Conservation (phyloP, 2,888 invertebrate species). For the Epiblema foenella region DNA sequence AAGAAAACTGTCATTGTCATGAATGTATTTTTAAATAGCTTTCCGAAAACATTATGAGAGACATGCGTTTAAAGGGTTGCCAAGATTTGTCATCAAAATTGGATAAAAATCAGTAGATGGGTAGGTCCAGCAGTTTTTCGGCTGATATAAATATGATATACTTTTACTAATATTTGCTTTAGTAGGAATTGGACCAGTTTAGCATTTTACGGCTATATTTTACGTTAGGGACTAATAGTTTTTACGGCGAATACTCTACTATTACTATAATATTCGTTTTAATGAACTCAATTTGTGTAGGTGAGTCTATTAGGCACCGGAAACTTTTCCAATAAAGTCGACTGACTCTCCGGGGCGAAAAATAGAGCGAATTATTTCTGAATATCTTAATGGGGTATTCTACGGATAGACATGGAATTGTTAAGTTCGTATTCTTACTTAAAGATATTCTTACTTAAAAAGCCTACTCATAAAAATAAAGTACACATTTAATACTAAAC, state of each 20-base stretch:
- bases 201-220: no score
- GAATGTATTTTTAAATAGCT: not conserved
- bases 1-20: not conserved
- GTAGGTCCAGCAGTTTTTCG: no score
- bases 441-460: not conserved
- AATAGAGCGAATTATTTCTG: slow-evolving; percentile 65
- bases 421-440: slow-evolving; percentile 10
- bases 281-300: slow-evolving; percentile 73
- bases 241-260: slow-evolving; percentile 49
- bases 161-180: no score
- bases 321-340: slow-evolving; percentile 72
- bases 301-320: slow-evolving; percentile 69
- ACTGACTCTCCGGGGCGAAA: slow-evolving; percentile 59
- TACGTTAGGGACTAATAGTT: not conserved
- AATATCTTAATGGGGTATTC: slow-evolving; percentile 62
- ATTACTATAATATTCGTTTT: slow-evolving; percentile 67
- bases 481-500: no score
- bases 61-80: no score
- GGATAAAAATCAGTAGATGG: no score
- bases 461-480: no score
- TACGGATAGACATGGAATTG: slow-evolving; percentile 20
- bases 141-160: no score
- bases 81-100: no score
- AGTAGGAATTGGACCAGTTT: no score
- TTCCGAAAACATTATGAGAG: not conserved